Percentiles rank a stretch among this genome's conserved stretches.
Conservation (phyloP, 2,888 invertebrate species). For the Pachydiplax longipennis region DNA sequence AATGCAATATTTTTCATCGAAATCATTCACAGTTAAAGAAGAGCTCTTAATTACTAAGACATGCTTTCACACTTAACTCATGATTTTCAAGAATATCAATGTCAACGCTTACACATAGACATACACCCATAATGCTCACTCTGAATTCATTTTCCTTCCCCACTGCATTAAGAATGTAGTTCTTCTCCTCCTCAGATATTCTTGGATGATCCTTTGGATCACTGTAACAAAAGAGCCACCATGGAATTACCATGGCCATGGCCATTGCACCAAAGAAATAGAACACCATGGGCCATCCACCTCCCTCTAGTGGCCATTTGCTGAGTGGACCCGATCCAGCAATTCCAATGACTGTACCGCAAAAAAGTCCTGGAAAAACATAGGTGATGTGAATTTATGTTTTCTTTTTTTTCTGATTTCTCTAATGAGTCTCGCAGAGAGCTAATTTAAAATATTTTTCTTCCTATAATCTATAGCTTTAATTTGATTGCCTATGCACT, state of each 20-base stretch:
- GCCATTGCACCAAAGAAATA: slow-evolving; percentile 56
- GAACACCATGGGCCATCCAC: slow-evolving; percentile 45
- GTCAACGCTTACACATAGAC: too few species aligned
- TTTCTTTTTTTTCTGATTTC: too few species aligned
- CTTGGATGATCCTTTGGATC: slow-evolving; percentile 61
- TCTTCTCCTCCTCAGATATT: slow-evolving; percentile 59
- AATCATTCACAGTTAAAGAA: too few species aligned
- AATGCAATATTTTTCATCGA: too few species aligned
- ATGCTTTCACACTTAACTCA: too few species aligned
- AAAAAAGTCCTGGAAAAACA: slow-evolving; percentile 10
- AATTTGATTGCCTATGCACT: slow-evolving; percentile 52
- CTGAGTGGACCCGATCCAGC: slow-evolving; percentile 47
- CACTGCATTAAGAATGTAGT: neutral
- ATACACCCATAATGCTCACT: neutral
- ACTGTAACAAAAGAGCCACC: slow-evolving; percentile 61
- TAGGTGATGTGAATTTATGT: too few species aligned
- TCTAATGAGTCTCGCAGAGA: too few species aligned
- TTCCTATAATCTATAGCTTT: too few species aligned
- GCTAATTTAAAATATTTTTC: too few species aligned
- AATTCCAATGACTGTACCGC: slow-evolving; percentile 47
- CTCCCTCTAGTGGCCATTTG: slow-evolving; percentile 10
- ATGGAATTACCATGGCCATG: slow-evolving; percentile 60
- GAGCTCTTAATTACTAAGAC: too few species aligned
- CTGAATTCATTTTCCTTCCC: neutral
- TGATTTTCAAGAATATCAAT: too few species aligned